These are phyloP conservation scores for Druceiella hillmani DNA, from an alignment of 2,888 invertebrate genomes.

Conservation along the genomic window DNA sequence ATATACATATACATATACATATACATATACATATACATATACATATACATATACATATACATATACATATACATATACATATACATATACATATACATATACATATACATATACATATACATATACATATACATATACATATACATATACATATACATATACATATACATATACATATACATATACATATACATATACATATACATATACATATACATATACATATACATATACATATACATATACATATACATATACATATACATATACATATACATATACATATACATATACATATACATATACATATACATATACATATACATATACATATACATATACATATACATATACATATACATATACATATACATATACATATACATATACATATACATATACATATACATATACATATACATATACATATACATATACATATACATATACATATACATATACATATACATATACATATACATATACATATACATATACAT, in stretches of 20 bases:
- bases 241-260: slow-evolving; percentile 1
- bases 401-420: slow-evolving; percentile 1
- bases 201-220: slow-evolving; percentile 1
- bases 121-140: slow-evolving; percentile 1
- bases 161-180: slow-evolving; percentile 1
- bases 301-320: slow-evolving; percentile 1
- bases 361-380: slow-evolving; percentile 1
- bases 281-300: background rate
- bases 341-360: slow-evolving; percentile 1
- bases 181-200: background rate
- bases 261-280: slow-evolving; percentile 1
- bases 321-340: slow-evolving; percentile 1
- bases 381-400: slow-evolving; percentile 1
- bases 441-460: slow-evolving; percentile 1
- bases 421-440: slow-evolving; percentile 1
- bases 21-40: slow-evolving; percentile 1
- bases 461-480: slow-evolving; percentile 1
- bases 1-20: slow-evolving; percentile 1
- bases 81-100: slow-evolving; percentile 1
- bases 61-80: slow-evolving; percentile 1
- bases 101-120: slow-evolving; percentile 1
- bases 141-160: slow-evolving; percentile 1
- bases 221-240: slow-evolving; percentile 1
- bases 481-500: slow-evolving; percentile 1
- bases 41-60: slow-evolving; percentile 1